Conservation (phyloP, 2,797 vertebrate species). For the Gobionotothen gibberifrons region DNA sequence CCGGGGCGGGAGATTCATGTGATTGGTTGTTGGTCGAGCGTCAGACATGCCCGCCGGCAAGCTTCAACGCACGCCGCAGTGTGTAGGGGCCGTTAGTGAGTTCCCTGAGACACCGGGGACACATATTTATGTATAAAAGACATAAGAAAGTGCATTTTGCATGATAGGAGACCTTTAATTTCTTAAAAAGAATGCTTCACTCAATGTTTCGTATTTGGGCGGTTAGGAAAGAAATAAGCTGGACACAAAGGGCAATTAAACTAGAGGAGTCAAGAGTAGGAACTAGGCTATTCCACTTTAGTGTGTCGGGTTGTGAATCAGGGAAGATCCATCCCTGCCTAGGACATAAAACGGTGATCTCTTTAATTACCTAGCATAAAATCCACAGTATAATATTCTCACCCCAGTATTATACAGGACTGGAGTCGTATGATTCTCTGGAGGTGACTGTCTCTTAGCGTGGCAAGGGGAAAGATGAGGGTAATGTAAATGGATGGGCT, state of each 20-base stretch:
- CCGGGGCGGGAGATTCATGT: too few species aligned
- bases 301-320: conserved; percentile 73
- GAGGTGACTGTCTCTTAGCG: conserved; percentile 70
- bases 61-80: too few species aligned
- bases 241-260: conserved; percentile 74
- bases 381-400: conserved; percentile 76
- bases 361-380: conserved; percentile 79
- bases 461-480: conserved; percentile 62
- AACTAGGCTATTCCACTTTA: conserved; percentile 67
- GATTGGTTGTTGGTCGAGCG: too few species aligned
- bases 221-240: conserved; percentile 52
- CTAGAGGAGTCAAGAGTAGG: conserved; percentile 59
- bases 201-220: conserved; percentile 48
- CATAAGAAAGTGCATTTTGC: too few species aligned
- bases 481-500: conserved; percentile 73
- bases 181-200: conserved; percentile 29
- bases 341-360: conserved; percentile 76
- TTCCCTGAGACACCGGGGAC: too few species aligned
- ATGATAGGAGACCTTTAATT: too few species aligned
- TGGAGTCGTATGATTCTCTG: conserved; percentile 69
- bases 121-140: too few species aligned
- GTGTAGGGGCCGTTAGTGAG: too few species aligned
- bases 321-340: conserved; percentile 62
- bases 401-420: conserved; percentile 66
- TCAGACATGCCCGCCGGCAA: too few species aligned